Conservation (phyloP, 2,797 vertebrate genomes). For the Microchirus variegatus region DNA sequence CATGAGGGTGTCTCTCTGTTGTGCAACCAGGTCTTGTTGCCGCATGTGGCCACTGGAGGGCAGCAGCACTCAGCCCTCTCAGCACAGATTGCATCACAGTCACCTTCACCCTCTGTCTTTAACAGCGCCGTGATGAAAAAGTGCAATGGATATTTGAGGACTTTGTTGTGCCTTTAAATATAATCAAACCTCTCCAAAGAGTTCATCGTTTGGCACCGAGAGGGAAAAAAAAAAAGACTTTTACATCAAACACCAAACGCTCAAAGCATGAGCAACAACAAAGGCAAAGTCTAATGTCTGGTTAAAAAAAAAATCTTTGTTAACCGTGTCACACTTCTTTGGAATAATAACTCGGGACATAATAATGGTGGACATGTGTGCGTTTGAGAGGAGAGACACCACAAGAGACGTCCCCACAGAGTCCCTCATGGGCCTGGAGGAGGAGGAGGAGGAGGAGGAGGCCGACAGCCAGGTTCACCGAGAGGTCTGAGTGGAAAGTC, state of each 20-base stretch:
- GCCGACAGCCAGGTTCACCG: conserved; percentile 67
- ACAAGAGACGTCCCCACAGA: conserved; percentile 46
- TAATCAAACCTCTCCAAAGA: conserved; percentile 32
- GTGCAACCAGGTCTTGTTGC: conserved; percentile 9
- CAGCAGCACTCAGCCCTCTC: conserved; percentile 67
- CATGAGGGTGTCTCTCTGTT: neutral
- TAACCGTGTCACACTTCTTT: conserved; percentile 33
- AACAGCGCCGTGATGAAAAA: conserved; percentile 31
- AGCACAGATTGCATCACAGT: conserved; percentile 7
- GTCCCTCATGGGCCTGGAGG: conserved; percentile 40
- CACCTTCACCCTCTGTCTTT: conserved; percentile 31
- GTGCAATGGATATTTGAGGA: conserved; percentile 41
- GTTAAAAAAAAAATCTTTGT: conserved; percentile 63
- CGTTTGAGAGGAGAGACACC: conserved; percentile 59
- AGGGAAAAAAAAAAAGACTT: conserved; percentile 38
- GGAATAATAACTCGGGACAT: conserved; percentile 63
- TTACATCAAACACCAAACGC: conserved; percentile 49
- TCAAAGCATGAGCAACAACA: conserved; percentile 42
- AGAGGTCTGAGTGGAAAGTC: conserved; percentile 76
- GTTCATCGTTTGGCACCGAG: conserved; percentile 20
- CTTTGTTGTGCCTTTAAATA: conserved; percentile 32
- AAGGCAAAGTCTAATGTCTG: conserved; percentile 44
- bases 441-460: neutral
- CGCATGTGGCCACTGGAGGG: conserved; percentile 66
- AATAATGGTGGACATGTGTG: conserved; percentile 32